These are phyloP conservation scores for Lates japonicus DNA, from an alignment of 2,797 vertebrate species.

Conservation along the genomic window DNA sequence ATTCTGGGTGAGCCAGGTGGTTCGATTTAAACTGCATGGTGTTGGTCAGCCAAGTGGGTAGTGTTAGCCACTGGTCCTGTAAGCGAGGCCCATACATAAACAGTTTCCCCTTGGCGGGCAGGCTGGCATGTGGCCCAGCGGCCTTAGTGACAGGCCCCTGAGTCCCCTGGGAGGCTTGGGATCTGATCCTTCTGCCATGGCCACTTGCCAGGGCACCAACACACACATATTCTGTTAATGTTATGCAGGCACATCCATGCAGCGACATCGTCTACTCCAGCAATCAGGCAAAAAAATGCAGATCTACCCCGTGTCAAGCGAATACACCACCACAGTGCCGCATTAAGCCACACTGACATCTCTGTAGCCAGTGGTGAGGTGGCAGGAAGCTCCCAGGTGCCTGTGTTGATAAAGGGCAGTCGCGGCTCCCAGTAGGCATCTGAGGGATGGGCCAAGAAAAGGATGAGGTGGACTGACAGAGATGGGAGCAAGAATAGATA, in stretches of 20 bases:
- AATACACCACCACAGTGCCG: slow-evolving; percentile 26
- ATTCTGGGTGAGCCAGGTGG: too few relatives aligned
- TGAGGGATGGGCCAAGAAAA: slow-evolving; percentile 59
- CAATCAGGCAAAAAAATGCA: slow-evolving; percentile 56
- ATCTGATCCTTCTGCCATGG: slow-evolving; percentile 74
- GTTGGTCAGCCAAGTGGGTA: too few relatives aligned
- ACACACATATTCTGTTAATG: slow-evolving; percentile 54
- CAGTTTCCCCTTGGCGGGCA: slow-evolving; percentile 73
- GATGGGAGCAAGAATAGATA: not conserved
- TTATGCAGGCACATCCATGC: slow-evolving; percentile 16
- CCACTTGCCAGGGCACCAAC: slow-evolving; percentile 55
- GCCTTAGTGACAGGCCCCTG: slow-evolving; percentile 78
- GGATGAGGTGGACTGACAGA: slow-evolving; percentile 53
- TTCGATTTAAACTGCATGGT: slow-evolving; percentile 70
- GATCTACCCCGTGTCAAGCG: slow-evolving; percentile 49
- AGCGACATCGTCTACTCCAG: too few relatives aligned
- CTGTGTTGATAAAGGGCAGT: slow-evolving; percentile 86
- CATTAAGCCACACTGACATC: slow-evolving; percentile 49
- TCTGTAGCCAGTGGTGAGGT: slow-evolving; percentile 69
- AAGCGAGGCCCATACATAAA: slow-evolving; percentile 69
- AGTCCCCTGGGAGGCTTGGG: slow-evolving; percentile 72
- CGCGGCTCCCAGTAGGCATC: slow-evolving; percentile 73
- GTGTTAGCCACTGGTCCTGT: slow-evolving; percentile 68
- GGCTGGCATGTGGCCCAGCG: slow-evolving; percentile 63
- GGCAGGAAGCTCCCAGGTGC: slow-evolving; percentile 83